Conservation (phyloP, 2,797 vertebrate genomes). For the Phyllotis vaccarum region DNA sequence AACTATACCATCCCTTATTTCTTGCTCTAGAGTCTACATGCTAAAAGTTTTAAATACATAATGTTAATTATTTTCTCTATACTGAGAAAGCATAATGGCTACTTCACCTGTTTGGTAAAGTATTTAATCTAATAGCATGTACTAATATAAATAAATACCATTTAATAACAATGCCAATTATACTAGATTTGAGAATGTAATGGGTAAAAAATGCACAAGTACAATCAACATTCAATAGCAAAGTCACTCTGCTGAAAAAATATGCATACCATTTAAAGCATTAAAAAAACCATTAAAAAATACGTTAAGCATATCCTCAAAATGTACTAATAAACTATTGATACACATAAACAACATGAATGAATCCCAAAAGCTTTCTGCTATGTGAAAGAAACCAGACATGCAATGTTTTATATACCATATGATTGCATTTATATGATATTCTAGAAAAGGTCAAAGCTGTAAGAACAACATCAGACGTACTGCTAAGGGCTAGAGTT, state of each 20-base stretch:
- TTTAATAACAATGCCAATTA: conserved; percentile 47
- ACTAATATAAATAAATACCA: conserved; percentile 59
- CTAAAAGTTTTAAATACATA: conserved; percentile 49
- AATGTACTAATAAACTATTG: conserved; percentile 55
- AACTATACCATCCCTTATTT: conserved; percentile 38
- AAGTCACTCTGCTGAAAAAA: conserved; percentile 51
- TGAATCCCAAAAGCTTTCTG: conserved; percentile 60
- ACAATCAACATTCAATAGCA: conserved; percentile 58
- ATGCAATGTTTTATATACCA: background rate
- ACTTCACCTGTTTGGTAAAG: conserved; percentile 30
- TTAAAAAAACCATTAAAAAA: conserved; percentile 17
- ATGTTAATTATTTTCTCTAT: conserved; percentile 46
- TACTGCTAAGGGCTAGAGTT: background rate
- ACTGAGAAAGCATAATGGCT: conserved; percentile 49
- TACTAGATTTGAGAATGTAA: background rate
- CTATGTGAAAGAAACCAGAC: conserved; percentile 51
- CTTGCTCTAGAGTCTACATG: conserved; percentile 36
- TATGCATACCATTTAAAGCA: conserved; percentile 28
- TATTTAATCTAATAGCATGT: conserved; percentile 58
- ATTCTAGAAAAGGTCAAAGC: conserved; percentile 58
- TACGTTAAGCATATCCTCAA: conserved; percentile 60
- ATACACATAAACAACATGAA: conserved; percentile 13
- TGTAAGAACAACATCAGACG: conserved; percentile 42
- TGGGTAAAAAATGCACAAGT: conserved; percentile 23
- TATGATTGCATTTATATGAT: conserved; percentile 19